phyloP scores from a whole-genome alignment of 2,113 vertebrate species.

The Nerophis ophidion region DNA sequence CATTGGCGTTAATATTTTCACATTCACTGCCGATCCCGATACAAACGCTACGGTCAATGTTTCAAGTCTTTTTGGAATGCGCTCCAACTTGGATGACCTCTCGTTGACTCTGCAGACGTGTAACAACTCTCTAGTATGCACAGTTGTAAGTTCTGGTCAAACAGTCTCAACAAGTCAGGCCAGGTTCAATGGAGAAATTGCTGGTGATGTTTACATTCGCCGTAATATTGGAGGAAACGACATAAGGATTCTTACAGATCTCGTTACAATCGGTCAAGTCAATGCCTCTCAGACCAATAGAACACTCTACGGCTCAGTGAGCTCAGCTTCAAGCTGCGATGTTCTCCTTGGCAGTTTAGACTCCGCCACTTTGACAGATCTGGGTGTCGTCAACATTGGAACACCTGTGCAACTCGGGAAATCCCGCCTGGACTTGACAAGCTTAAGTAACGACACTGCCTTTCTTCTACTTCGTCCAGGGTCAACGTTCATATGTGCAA shows the following conservation, averaged over 20 bases:
- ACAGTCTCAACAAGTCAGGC: constrained; percentile 54
- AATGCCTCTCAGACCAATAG: constrained; percentile 24
- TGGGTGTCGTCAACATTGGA: constrained; percentile 62
- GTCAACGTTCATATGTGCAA: constrained; percentile 55
- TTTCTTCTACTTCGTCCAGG: constrained; percentile 54
- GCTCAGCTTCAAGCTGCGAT: constrained; percentile 42
- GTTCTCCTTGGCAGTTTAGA: constrained; percentile 38
- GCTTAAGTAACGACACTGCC: constrained; percentile 1
- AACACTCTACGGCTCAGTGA: constrained; percentile 40
- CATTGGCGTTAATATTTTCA: constrained; percentile 57
- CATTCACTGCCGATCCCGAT: constrained; percentile 26
- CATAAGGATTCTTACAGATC: constrained; percentile 54
- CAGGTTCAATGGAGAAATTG: constrained; percentile 57
- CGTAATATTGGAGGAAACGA: constrained; percentile 17
- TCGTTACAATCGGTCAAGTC: constrained; percentile 48
- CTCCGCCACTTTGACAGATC: constrained; percentile 18
- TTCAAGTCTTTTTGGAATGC: constrained; percentile 37
- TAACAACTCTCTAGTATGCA: constrained; percentile 53
- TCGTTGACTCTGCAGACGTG: constrained; percentile 67
- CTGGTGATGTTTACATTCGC: constrained; percentile 71
- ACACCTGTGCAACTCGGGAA: constrained; percentile 47
- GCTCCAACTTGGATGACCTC: constrained; percentile 57
- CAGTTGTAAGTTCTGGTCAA: constrained; percentile 45
- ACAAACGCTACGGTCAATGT: constrained; percentile 21
- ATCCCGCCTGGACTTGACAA: constrained; percentile 48